These are phyloP conservation scores for Corydoras sp. DNA, from an alignment of 2,113 vertebrate species.

Conservation along the genomic window DNA sequence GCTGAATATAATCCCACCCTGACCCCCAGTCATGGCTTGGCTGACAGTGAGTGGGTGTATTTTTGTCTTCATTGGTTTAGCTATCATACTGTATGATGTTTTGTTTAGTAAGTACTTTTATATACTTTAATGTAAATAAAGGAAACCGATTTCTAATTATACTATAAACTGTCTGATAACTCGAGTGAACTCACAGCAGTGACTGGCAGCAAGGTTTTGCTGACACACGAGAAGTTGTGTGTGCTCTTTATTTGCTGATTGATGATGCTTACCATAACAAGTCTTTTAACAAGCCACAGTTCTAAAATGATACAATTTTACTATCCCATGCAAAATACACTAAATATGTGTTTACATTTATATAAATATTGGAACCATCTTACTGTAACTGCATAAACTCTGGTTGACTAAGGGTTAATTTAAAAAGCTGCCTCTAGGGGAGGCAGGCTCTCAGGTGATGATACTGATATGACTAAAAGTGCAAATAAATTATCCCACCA, in stretches of 20 bases:
- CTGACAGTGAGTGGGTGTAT: slow-evolving; percentile 24
- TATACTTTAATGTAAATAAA: too few relatives aligned
- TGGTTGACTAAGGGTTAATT: slow-evolving; percentile 12
- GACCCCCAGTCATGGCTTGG: background rate
- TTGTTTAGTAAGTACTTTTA: too few relatives aligned
- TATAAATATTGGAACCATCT: too few relatives aligned
- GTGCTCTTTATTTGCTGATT: too few relatives aligned
- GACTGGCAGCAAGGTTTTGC: background rate
- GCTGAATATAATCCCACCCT: background rate
- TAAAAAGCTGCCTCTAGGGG: background rate
- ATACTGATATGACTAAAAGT: slow-evolving; percentile 8
- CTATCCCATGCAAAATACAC: too few relatives aligned
- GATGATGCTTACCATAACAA: too few relatives aligned
- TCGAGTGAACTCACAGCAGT: background rate
- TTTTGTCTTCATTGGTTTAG: background rate
- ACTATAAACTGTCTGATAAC: too few relatives aligned
- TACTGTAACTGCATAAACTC: background rate
- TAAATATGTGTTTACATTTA: too few relatives aligned
- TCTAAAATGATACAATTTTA: too few relatives aligned
- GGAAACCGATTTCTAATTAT: too few relatives aligned
- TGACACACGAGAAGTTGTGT: too few relatives aligned
- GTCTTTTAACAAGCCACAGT: too few relatives aligned
- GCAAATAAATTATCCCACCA: slow-evolving; percentile 5
- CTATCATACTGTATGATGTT: background rate
- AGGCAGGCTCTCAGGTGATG: background rate